phyloP scores from a whole-genome alignment of 37 sponge, comb jelly and placozoan genomes.

The Amphimedon queenslandica region DNA sequence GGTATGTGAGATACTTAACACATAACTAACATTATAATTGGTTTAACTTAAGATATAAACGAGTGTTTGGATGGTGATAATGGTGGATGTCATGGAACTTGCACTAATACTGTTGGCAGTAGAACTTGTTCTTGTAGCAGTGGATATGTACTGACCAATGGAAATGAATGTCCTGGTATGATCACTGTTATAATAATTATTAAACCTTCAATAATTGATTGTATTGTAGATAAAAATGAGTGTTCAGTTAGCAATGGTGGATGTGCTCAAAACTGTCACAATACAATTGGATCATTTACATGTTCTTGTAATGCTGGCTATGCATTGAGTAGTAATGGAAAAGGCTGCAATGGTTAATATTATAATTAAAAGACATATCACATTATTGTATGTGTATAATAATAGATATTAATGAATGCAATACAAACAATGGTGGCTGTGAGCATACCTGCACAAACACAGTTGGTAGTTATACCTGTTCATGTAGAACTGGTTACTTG shows the following conservation, averaged over 20 bases:
- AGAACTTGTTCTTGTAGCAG: constrained; percentile 23
- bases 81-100: constrained; percentile 21
- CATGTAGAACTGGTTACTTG: constrained; percentile 18
- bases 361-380: not conserved
- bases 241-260: constrained; percentile 17
- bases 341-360: constrained; percentile 13
- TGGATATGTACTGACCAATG: constrained; percentile 23
- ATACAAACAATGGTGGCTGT: constrained; percentile 6
- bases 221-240: constrained; percentile 10
- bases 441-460: constrained; percentile 26
- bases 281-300: constrained; percentile 3
- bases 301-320: constrained; percentile 28
- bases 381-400: not conserved
- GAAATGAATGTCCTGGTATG: no score
- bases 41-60: constrained; percentile 15
- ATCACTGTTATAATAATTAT: no score
- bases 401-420: constrained; percentile 36
- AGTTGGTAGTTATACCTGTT: constrained; percentile 14
- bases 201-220: no score
- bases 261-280: constrained; percentile 19
- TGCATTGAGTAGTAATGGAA: constrained; percentile 3
- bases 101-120: constrained; percentile 43
- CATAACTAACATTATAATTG: no score
- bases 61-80: constrained; percentile 11
- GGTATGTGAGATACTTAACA: no score